Evolutionary conservation across 2,888 invertebrate species (phyloP).

Genomic region (Eledona agricola): DNA sequence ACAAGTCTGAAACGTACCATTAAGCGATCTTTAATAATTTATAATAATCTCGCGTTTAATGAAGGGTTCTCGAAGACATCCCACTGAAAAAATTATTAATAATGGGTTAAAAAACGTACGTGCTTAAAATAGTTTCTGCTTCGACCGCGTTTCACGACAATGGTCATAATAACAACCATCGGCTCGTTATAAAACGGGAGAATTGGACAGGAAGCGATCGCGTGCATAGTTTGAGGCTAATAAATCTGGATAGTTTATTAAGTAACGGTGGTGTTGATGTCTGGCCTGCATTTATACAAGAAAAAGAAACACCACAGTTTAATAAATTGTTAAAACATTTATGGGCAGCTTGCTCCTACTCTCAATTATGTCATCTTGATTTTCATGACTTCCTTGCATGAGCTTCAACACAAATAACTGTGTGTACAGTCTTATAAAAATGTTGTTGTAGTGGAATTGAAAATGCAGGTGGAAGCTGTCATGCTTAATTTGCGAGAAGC

Average conservation of each 20-base stretch:
- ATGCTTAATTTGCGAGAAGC: no score
- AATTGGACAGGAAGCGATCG: slow-evolving; percentile 16
- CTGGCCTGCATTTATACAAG: no score
- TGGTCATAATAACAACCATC: slow-evolving; percentile 8
- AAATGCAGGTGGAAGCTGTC: no score
- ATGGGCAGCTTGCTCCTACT: no score
- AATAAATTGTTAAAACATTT: no score
- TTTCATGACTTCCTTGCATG: no score
- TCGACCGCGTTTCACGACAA: slow-evolving; percentile 1
- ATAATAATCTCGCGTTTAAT: slow-evolving; percentile 22
- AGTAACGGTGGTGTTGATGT: no score
- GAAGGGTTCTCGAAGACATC: slow-evolving; percentile 10
- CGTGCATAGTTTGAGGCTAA: slow-evolving; percentile 14
- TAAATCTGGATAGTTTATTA: slow-evolving; percentile 18
- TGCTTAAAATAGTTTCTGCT: slow-evolving; percentile 7
- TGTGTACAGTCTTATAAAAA: no score
- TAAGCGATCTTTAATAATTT: slow-evolving; percentile 10
- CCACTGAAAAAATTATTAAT: slow-evolving; percentile 17
- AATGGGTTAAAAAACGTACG: slow-evolving; percentile 19
- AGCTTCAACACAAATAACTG: no score
- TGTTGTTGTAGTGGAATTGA: no score
- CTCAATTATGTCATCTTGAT: no score
- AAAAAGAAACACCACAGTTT: no score
- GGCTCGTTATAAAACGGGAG: slow-evolving; percentile 2
- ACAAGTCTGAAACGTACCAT: background rate